These are phyloP conservation scores for Muschampia plurimacula DNA, from an alignment of 2,888 invertebrate species.

Conservation along the genomic window DNA sequence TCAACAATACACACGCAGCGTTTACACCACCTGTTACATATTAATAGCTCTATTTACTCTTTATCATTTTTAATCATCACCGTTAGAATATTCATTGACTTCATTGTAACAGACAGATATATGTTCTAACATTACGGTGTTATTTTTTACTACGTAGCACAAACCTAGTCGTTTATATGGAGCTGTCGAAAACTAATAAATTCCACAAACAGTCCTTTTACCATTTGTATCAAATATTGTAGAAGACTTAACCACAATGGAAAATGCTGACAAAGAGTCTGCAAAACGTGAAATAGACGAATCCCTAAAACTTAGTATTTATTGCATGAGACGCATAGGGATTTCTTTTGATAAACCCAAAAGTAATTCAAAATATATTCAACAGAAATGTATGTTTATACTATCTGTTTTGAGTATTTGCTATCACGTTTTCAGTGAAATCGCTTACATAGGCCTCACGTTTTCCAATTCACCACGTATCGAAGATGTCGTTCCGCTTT, in stretches of 20 bases:
- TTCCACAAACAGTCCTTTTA: not conserved
- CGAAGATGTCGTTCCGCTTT: conserved; percentile 78
- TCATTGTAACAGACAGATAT: conserved; percentile 24
- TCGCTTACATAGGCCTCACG: conserved; percentile 70
- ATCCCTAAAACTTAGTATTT: conserved; percentile 64
- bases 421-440: conserved; percentile 77
- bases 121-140: not conserved
- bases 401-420: conserved; percentile 66
- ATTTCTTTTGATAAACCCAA: conserved; percentile 64
- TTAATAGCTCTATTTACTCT: conserved; percentile 13
- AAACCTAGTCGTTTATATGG: conserved; percentile 19
- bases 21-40: conserved; percentile 17
- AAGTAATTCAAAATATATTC: conserved; percentile 52
- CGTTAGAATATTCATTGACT: conserved; percentile 13
- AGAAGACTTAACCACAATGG: conserved; percentile 52
- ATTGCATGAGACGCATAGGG: conserved; percentile 71
- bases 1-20: not conserved
- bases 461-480: conserved; percentile 74
- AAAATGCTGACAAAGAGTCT: conserved; percentile 53
- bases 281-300: conserved; percentile 71
- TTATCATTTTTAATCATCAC: conserved; percentile 6
- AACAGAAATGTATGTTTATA: conserved; percentile 65
- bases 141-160: not conserved
- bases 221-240: conserved; percentile 2
- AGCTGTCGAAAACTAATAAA: conserved; percentile 6